Percentiles rank a stretch among this genome's conserved stretches.
These are phyloP conservation scores for Acanthopleura granulata DNA, from an alignment of 2,888 invertebrate genomes.

Conservation along the genomic window DNA sequence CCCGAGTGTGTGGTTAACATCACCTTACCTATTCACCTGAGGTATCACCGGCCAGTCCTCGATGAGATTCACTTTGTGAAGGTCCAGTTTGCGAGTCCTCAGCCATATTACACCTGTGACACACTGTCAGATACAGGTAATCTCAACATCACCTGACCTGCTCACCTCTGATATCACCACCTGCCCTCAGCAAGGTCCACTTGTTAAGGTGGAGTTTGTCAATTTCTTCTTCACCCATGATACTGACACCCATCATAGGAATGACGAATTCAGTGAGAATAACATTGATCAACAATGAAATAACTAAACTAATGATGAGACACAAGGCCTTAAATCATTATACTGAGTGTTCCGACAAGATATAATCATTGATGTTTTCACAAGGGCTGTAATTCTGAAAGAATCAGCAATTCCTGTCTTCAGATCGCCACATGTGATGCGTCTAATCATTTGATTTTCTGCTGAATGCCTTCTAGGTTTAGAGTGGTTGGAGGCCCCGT, in stretches of 20 bases:
- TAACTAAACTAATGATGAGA: too few species aligned
- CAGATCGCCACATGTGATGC: too few species aligned
- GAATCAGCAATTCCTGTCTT: too few species aligned
- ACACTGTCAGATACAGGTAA: background rate
- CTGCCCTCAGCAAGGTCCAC: slow-evolving; percentile 25
- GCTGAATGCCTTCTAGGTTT: background rate
- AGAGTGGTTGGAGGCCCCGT: slow-evolving; percentile 22
- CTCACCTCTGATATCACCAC: slow-evolving; percentile 49
- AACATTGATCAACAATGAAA: too few species aligned
- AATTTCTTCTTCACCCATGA: too few species aligned
- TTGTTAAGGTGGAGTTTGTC: background rate
- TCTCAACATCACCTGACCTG: slow-evolving; percentile 39
- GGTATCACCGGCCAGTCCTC: slow-evolving; percentile 48
- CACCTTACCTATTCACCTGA: slow-evolving; percentile 49
- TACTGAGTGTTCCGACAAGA: too few species aligned
- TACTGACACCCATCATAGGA: too few species aligned
- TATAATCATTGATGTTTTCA: too few species aligned
- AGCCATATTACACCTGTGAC: slow-evolving; percentile 15
- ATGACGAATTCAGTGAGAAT: too few species aligned
- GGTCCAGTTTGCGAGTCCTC: background rate
- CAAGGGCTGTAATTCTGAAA: too few species aligned
- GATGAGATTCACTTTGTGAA: background rate
- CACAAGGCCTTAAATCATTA: too few species aligned
- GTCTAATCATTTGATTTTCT: too few species aligned
- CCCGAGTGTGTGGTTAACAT: slow-evolving; percentile 26